phyloP scores from a whole-genome alignment of 2,888 invertebrate species.

The Leucozona laternaria region DNA sequence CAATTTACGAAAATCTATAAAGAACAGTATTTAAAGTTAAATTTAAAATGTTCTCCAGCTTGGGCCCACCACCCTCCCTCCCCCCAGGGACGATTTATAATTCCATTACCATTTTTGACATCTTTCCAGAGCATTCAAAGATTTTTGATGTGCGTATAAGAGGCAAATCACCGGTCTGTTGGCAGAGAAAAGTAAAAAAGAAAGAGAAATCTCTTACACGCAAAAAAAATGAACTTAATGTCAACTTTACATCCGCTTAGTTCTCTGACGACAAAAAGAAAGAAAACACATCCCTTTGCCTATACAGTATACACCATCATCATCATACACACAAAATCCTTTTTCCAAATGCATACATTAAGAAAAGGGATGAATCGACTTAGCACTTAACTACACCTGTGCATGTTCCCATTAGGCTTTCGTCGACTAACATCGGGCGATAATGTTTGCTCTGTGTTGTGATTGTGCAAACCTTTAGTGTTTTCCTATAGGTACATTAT shows the following conservation, averaged over 20 bases:
- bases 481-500: conserved; percentile 23
- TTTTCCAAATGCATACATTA: conserved; percentile 63
- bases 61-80: too few species aligned
- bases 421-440: conserved; percentile 56
- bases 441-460: conserved; percentile 70
- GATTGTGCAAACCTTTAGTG: conserved; percentile 66
- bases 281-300: conserved; percentile 16
- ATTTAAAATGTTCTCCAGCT: background rate
- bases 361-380: conserved; percentile 76
- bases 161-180: conserved; percentile 24
- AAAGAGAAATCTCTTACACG: conserved; percentile 23
- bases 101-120: conserved; percentile 28
- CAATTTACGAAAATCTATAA: too few species aligned
- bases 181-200: background rate
- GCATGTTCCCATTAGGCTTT: conserved; percentile 80
- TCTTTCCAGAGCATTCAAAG: background rate
- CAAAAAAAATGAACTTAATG: conserved; percentile 56
- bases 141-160: conserved; percentile 40
- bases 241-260: conserved; percentile 65
- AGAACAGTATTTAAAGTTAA: background rate
- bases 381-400: conserved; percentile 81
- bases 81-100: background rate
- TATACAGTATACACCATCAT: background rate
- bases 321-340: conserved; percentile 17
- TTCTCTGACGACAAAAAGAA: conserved; percentile 22